Percentiles rank a stretch among this genome's conserved stretches.
These are phyloP conservation scores for Rhimphoctona megacephalus DNA, from an alignment of 2,888 invertebrate genomes.

Conservation along the genomic window DNA sequence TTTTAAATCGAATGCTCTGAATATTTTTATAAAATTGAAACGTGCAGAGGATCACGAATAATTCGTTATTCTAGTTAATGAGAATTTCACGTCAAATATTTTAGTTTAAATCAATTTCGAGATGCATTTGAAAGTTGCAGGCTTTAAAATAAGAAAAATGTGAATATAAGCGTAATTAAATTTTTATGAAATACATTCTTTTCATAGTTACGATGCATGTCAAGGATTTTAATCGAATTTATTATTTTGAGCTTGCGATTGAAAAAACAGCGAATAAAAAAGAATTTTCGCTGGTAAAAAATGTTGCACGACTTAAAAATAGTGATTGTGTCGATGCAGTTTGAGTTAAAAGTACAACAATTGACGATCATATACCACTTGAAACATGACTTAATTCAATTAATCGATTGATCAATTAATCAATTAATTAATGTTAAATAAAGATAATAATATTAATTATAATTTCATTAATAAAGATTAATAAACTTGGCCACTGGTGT, in stretches of 20 bases:
- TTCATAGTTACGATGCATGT: not conserved
- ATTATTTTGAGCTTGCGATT: slow-evolving; percentile 30
- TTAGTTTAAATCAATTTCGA: not conserved
- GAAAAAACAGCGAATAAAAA: slow-evolving; percentile 48
- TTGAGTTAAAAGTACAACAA: slow-evolving; percentile 75
- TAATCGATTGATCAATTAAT: slow-evolving; percentile 6
- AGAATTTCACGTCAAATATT: not conserved
- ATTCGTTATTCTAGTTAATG: not conserved
- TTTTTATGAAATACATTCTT: not conserved
- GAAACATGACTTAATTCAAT: slow-evolving; percentile 50
- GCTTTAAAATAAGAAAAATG: not conserved
- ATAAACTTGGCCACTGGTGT: slow-evolving; percentile 49
- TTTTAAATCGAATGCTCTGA: not conserved
- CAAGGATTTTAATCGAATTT: slow-evolving; percentile 3
- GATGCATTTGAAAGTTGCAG: not conserved
- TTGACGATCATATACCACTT: slow-evolving; percentile 75
- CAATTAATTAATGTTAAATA: slow-evolving; percentile 2
- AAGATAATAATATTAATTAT: slow-evolving; percentile 46
- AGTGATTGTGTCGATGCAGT: slow-evolving; percentile 80
- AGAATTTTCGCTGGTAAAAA: slow-evolving; percentile 74
- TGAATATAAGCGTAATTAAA: not conserved
- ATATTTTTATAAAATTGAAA: not conserved
- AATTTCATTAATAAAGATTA: slow-evolving; percentile 33
- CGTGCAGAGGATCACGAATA: not conserved
- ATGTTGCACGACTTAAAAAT: slow-evolving; percentile 79